Evolutionary conservation across 1,140 invertebrate genomes (phyloP), one percentile per base, ranked within the genome.

Genomic region (Brachionus rotundiformis): DNA sequence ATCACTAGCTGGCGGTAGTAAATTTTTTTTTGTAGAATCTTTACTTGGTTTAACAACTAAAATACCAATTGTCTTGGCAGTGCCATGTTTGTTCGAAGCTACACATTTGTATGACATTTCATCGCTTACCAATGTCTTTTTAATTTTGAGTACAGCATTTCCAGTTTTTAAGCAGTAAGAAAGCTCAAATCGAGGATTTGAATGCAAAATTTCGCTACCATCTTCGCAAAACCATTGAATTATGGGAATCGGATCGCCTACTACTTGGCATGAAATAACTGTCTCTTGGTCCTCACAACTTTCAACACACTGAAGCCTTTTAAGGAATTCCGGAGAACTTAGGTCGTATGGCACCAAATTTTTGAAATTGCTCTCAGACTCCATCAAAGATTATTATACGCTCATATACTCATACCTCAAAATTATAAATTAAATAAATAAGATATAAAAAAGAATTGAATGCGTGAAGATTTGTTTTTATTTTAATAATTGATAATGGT

Each of bases 51-150:
- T 63, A 27, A 81, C 77, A 39, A 63, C 54, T 7, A 81, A 10
- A 5, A 81, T 31, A 16, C 77, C 77, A 36, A 63, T 81, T 27
- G 54, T 63, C 16, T 63, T 63, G 3, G 77, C 36, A 13, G 54
- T 63, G 5, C 77, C 77, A 25, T 63, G 31, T 68, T 63, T 63
- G 29, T 81, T 81, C 3, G 54, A 27, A 1, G 77, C 77, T 8
- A 63, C 54, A 68, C 77, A 81, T 81, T 63, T 61, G 39, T 81
- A 81, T 3, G 77, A 61, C 36, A 61, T 63, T 81, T 81, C 77
- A 39, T 81, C 77, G 7, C 41, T 25, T 36, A 49, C 8, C 27
- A 41, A 10, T 3, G 31, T 47, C 10, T 41, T 65, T 47, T 81
- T 81, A 19, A 81, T 81, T 36, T 16, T 63, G 11, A 79, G 47